Conservation (phyloP, 1,140 invertebrate genomes). For the Caenorhabditis latens region DNA sequence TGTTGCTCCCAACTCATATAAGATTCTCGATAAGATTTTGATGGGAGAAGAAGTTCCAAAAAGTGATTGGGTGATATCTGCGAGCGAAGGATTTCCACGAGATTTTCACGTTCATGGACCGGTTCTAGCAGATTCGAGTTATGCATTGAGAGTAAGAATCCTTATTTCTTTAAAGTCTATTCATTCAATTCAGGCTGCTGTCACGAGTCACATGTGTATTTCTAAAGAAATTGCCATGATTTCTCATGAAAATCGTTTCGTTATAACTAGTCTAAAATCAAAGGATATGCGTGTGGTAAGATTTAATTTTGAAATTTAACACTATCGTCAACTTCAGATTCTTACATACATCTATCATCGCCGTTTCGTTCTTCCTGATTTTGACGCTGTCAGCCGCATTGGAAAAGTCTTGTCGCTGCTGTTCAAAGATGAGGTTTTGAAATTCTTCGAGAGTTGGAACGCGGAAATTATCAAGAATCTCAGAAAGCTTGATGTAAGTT, state of each 20-base stretch:
- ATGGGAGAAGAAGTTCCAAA: slow-evolving; percentile 7
- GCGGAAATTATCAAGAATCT: slow-evolving; percentile 3
- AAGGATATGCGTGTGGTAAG: slow-evolving; percentile 34
- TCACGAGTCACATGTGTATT: slow-evolving; percentile 2
- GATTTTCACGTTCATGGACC: slow-evolving; percentile 20
- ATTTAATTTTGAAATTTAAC: neutral
- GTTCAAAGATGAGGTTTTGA: neutral
- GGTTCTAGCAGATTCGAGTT: slow-evolving; percentile 6
- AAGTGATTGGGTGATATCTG: slow-evolving; percentile 3
- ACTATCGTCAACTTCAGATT: neutral
- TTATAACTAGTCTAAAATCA: slow-evolving; percentile 18
- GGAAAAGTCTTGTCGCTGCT: slow-evolving; percentile 10
- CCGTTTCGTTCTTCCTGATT: slow-evolving; percentile 29
- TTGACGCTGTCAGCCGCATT: slow-evolving; percentile 1
- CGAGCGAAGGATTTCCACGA: neutral
- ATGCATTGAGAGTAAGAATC: neutral
- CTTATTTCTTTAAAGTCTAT: no score
- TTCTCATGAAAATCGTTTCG: slow-evolving; percentile 33
- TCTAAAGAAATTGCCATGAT: slow-evolving; percentile 11
- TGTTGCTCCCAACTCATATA: neutral
- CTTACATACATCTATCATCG: slow-evolving; percentile 39
- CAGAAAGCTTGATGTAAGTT: slow-evolving; percentile 9
- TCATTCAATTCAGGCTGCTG: neutral
- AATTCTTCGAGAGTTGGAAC: slow-evolving; percentile 22
- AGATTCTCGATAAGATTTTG: slow-evolving; percentile 44